phyloP scores from a whole-genome alignment of 2,888 invertebrate genomes.

The Nebria brevicollis region DNA sequence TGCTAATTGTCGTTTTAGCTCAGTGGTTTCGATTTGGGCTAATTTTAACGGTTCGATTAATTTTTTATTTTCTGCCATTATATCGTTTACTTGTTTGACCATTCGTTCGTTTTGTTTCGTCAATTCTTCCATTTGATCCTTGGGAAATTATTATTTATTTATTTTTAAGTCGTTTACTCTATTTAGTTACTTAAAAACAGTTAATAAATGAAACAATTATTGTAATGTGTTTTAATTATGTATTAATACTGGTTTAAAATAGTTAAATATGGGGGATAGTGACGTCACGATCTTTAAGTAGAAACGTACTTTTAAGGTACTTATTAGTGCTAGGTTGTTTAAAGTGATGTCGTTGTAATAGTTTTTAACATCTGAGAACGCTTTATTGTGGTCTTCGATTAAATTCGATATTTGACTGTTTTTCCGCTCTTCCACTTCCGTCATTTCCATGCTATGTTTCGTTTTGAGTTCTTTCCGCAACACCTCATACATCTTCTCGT shows the following conservation, averaged over 20 bases:
- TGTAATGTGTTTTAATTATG: no score
- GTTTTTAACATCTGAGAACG: slow-evolving; percentile 89
- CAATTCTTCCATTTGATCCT: slow-evolving; percentile 79
- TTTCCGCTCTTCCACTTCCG: slow-evolving; percentile 91
- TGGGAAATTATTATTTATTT: slow-evolving; percentile 30
- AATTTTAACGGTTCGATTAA: slow-evolving; percentile 78
- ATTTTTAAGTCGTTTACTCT: no score
- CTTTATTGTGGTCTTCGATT: slow-evolving; percentile 83
- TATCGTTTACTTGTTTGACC: slow-evolving; percentile 74
- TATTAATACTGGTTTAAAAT: no score
- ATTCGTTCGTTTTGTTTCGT: slow-evolving; percentile 83
- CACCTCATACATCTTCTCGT: slow-evolving; percentile 78
- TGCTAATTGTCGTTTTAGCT: slow-evolving; percentile 79
- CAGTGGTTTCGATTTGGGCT: slow-evolving; percentile 76
- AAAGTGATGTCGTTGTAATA: slow-evolving; percentile 95
- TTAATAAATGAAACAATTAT: no score
- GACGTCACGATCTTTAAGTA: not conserved
- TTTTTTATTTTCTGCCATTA: slow-evolving; percentile 77
- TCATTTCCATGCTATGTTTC: slow-evolving; percentile 83
- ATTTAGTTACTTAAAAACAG: no score
- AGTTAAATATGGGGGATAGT: no score
- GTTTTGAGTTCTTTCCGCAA: slow-evolving; percentile 78
- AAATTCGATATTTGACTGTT: slow-evolving; percentile 85
- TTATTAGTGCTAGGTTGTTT: slow-evolving; percentile 91
- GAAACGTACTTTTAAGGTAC: slow-evolving; percentile 78